phyloP scores from a whole-genome alignment of 1,140 invertebrate genomes.

The Trachymyrmex cornetzi region DNA sequence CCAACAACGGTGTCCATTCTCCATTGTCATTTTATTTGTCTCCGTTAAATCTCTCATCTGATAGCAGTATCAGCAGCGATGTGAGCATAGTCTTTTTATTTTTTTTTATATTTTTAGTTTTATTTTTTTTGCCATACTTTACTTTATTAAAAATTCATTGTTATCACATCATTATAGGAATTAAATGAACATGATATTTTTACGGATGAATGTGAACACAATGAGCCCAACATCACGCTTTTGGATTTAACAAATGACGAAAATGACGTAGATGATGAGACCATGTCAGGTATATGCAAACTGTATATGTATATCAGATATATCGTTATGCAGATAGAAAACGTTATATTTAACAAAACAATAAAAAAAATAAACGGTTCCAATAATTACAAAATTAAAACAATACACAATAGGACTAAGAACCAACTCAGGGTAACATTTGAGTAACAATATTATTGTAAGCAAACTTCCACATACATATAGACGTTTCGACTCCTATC shows the following conservation, averaged over 20 bases:
- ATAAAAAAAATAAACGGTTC: no score
- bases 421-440: no score
- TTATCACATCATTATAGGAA: conserved; percentile 86
- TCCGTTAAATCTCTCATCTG: conserved; percentile 82
- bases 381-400: no score
- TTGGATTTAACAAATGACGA: conserved; percentile 90
- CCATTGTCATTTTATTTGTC: conserved; percentile 39
- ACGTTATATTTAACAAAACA: no score
- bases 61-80: conserved; percentile 79
- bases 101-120: background rate
- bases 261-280: conserved; percentile 94
- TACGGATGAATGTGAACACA: conserved; percentile 87
- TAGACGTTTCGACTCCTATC: no score
- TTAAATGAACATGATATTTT: conserved; percentile 90
- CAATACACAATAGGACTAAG: no score
- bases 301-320: background rate
- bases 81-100: conserved; percentile 75
- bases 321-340: no score
- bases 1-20: conserved; percentile 77
- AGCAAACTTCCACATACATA: no score
- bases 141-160: conserved; percentile 15
- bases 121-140: background rate
- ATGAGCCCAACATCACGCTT: conserved; percentile 83
- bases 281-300: conserved; percentile 91
- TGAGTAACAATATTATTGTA: no score